These are phyloP conservation scores for Chiridota heheva DNA, from an alignment of 35 echinoderm and acorn worm genomes.

Conservation along the genomic window DNA sequence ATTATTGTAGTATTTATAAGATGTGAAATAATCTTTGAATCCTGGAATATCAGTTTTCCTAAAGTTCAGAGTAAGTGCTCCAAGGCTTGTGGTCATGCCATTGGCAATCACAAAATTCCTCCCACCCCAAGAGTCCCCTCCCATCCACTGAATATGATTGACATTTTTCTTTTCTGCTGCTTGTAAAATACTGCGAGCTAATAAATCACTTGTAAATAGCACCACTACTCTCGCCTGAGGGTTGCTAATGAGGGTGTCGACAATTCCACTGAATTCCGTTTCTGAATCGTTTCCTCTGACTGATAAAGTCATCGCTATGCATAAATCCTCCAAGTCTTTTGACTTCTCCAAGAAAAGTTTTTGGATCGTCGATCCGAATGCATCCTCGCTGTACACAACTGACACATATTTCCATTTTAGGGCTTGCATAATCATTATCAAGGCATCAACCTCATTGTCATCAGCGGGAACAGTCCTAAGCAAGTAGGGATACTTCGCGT, in stretches of 20 bases:
- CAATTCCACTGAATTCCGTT: conserved; percentile 28
- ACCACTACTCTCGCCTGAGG: conserved; percentile 61
- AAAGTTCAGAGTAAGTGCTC: conserved; percentile 39
- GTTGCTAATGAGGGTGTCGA: conserved; percentile 46
- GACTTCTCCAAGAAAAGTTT: conserved; percentile 27
- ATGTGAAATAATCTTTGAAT: conserved; percentile 55
- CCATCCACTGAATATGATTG: conserved; percentile 80
- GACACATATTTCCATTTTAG: conserved; percentile 80
- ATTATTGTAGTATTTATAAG: conserved; percentile 35
- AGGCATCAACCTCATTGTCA: conserved; percentile 39
- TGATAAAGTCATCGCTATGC: conserved; percentile 74
- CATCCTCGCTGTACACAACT: conserved; percentile 73
- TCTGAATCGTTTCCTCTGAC: neutral
- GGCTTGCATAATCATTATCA: conserved; percentile 51
- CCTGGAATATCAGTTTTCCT: neutral
- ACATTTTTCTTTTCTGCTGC: conserved; percentile 49
- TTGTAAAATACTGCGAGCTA: conserved; percentile 53
- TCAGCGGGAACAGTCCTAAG: conserved; percentile 86
- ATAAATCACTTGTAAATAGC: conserved; percentile 66
- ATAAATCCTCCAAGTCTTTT: conserved; percentile 2
- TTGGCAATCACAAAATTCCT: conserved; percentile 53
- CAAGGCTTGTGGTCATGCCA: conserved; percentile 32
- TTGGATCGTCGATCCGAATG: conserved; percentile 72
- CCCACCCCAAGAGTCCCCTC: conserved; percentile 77
- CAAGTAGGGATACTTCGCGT: conserved; percentile 65